phyloP scores from a whole-genome alignment of 2,797 vertebrate genomes.

The Alexandromys oeconomus region DNA sequence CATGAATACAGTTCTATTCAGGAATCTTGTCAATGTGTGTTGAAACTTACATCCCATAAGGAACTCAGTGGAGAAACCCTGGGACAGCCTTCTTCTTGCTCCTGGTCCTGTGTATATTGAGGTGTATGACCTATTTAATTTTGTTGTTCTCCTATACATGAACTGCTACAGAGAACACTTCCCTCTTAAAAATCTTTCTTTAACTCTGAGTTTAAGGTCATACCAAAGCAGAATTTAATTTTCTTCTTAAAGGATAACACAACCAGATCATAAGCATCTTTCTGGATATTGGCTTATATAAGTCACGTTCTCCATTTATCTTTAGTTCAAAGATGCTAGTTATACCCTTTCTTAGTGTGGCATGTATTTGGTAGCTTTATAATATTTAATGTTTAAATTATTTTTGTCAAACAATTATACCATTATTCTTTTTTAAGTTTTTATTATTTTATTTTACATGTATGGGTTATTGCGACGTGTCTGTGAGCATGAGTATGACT shows the following conservation, averaged over 20 bases:
- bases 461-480: too few species aligned
- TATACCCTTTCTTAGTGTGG: background rate
- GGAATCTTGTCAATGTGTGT: background rate
- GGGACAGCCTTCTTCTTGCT: background rate
- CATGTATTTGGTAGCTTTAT: background rate
- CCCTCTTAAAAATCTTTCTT: background rate
- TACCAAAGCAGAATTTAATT: background rate
- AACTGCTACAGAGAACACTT: background rate
- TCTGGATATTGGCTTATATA: background rate
- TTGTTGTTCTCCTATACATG: background rate
- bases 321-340: background rate
- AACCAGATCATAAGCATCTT: background rate
- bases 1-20: background rate
- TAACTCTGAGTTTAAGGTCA: background rate
- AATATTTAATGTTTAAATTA: background rate
- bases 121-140: background rate
- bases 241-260: background rate
- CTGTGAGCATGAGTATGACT: background rate
- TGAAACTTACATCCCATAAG: background rate
- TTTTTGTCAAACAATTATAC: background rate
- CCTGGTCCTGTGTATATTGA: background rate
- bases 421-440: background rate
- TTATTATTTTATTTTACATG: background rate
- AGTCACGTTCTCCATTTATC: background rate
- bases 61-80: background rate